Conservation (phyloP, 2,797 vertebrate species). For the Babyrousa celebensis region DNA sequence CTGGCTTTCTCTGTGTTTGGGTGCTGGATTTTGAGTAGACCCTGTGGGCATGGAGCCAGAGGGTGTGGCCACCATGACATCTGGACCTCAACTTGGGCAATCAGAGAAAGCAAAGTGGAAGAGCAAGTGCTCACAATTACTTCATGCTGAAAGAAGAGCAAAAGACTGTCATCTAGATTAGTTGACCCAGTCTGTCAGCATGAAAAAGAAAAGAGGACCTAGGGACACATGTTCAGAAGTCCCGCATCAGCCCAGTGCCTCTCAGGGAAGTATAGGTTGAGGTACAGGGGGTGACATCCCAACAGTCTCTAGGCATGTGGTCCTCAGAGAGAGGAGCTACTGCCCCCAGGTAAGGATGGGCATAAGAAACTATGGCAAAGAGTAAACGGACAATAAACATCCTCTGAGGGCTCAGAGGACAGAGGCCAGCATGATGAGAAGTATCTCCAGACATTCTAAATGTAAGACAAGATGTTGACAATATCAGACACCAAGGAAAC, state of each 20-base stretch:
- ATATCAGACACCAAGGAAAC: neutral
- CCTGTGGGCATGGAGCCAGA: neutral
- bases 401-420: neutral
- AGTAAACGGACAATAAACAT: neutral
- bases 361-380: neutral
- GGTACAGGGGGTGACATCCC: neutral
- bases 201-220: neutral
- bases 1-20: neutral
- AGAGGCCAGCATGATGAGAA: neutral
- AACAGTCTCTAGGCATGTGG: accelerated
- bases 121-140: neutral
- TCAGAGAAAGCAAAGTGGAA: neutral
- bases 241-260: accelerated
- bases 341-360: neutral
- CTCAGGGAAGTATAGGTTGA: neutral
- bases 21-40: neutral
- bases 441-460: neutral
- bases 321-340: neutral
- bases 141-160: neutral
- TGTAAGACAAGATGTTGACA: neutral
- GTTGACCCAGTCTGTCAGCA: neutral
- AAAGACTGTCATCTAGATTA: neutral
- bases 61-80: neutral
- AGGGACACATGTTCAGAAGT: neutral
- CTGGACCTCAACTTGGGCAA: neutral